Evolutionary conservation across 2,113 vertebrate genomes (phyloP), one percentile per base, ranked within the genome.

Genomic region (Nansenia antarctica): DNA sequence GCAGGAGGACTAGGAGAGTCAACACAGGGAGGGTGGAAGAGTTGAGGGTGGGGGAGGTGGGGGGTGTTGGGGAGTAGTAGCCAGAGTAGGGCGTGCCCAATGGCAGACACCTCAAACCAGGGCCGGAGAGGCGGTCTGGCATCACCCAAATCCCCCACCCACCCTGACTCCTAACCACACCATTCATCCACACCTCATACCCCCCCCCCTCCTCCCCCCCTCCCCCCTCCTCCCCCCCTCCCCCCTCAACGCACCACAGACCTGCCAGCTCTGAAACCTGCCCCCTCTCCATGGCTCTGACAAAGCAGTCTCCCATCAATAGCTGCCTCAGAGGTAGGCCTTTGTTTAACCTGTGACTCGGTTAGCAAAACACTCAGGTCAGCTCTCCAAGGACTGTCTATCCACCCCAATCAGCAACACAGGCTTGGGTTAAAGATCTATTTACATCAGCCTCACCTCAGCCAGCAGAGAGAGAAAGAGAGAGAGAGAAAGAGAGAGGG

Each of bases 331-430:
- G 73, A 80, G 75, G 74, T 59, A 63, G 67, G 49, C 84, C 76
- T 88, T 84, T 79, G 68, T 58, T 27, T 81, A 82, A 88, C 76
- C 82, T 53, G 47, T 81, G 86, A 82, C 80, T 69, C 55, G 62
- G 65, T 82, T 79, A 71, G 29, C 53, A 77, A 83, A 88, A 83
- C 74, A 80, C 42, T 29, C 22, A 72, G 77, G 77, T 68, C 30
- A 9, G 54, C 52, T 81, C 85, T 86, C 80, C 29, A 0, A 78
- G 75, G 84, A 70, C 67, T 5, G 29, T 31, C 49, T 37, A 83
- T 84, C 80, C 20, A 68, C 69, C 67, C 70, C 74, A 85, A 82
- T 83, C 55, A 71, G 65, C 27, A 34, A 62, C 61, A 55, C 3
- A 9, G 22, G 74, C 54, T 78, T 3, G n/a, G 8, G 68, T 72